Percentiles rank a stretch among this genome's conserved stretches.
phyloP scores from a whole-genome alignment of 2,888 invertebrate species.

The Nomada fucata region DNA sequence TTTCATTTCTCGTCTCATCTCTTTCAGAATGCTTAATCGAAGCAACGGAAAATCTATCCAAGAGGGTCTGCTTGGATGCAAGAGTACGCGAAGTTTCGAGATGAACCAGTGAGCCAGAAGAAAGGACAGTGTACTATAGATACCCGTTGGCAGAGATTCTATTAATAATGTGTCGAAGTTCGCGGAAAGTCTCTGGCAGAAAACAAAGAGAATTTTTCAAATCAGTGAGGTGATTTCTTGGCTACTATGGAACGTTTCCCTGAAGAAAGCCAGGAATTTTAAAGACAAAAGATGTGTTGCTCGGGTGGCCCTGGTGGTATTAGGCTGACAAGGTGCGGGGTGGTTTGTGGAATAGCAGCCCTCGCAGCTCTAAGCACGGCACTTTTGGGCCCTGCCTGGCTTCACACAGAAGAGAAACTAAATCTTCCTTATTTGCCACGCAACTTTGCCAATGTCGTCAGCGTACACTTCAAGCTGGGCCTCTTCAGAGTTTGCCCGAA shows the following conservation, averaged over 20 bases:
- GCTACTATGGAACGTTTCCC: constrained; percentile 35
- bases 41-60: not conserved
- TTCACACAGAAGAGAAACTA: constrained; percentile 82
- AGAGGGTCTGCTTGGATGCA: no score
- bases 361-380: constrained; percentile 81
- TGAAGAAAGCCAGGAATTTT: constrained; percentile 26
- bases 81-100: not conserved
- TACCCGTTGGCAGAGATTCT: constrained; percentile 22
- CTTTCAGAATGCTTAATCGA: not conserved
- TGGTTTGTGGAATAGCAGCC: constrained; percentile 82
- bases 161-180: constrained; percentile 51
- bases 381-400: constrained; percentile 82
- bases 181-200: constrained; percentile 9
- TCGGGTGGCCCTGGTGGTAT: constrained; percentile 78
- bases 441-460: constrained; percentile 75
- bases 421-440: constrained; percentile 75
- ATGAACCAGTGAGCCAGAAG: not conserved
- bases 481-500: constrained; percentile 81
- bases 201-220: constrained; percentile 13
- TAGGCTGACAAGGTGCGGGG: constrained; percentile 81
- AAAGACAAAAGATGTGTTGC: constrained; percentile 79
- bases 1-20: not conserved
- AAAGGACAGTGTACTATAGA: constrained; percentile 1
- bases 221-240: constrained; percentile 59
- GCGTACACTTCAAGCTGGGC: constrained; percentile 81